Percentiles rank a stretch among this genome's conserved stretches.
Conservation (phyloP, 2,113 vertebrate species). For the Camelus dromedarius region DNA sequence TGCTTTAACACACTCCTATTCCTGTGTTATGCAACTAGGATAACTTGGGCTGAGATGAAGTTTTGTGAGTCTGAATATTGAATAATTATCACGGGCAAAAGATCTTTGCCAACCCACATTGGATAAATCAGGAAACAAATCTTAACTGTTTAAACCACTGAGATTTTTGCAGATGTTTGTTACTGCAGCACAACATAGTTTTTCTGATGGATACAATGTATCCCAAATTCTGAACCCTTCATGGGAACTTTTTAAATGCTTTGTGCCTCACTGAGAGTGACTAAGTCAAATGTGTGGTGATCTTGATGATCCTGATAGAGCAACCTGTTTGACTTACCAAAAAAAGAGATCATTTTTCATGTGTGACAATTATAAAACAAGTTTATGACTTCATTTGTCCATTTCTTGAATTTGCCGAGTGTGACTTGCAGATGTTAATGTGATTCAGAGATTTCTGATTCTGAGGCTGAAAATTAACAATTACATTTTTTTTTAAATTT, state of each 20-base stretch:
- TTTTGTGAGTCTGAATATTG: background rate
- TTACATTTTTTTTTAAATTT: background rate
- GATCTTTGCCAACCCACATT: background rate
- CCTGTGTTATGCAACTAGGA: background rate
- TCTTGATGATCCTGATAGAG: background rate
- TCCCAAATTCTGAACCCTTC: background rate
- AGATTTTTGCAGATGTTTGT: background rate
- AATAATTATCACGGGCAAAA: no score
- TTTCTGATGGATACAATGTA: background rate
- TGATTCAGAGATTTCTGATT: background rate
- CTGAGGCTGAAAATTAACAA: constrained; percentile 6
- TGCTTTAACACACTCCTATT: accelerated
- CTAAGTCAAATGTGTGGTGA: background rate
- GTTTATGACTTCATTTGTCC: background rate
- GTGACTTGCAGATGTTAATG: background rate
- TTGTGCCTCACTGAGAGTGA: no score
- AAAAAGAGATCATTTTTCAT: background rate
- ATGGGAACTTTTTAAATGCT: background rate
- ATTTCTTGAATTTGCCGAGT: background rate
- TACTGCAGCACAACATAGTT: background rate
- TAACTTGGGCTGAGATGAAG: no score
- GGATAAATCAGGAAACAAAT: background rate
- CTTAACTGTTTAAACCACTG: background rate
- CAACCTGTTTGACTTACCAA: background rate
- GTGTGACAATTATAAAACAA: background rate